Base-by-base conservation (phyloP, 2,888 invertebrate genomes). In the Quadroppia sp. region DNA sequence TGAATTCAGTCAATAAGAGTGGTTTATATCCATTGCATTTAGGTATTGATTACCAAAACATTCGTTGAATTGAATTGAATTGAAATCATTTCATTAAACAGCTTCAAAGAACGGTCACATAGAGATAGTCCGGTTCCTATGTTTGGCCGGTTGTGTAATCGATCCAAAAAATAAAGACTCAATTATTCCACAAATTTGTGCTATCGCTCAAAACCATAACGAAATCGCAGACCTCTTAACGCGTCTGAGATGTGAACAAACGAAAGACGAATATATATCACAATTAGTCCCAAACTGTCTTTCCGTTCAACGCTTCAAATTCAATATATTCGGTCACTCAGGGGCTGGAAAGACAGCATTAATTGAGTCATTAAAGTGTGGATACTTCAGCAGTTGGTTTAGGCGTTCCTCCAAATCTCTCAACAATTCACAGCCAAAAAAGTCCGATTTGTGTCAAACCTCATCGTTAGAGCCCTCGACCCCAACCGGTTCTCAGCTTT, bases 111-210 rank as follows among this genome's bases (percentile, higher is more conserved):
- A 87, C 80, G 90, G 90, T 20, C 88, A 89, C 80, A 87, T 87
- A 71, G 88, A 89, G 81, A 85, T 90, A 77, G 88, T 88, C 30
- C 83, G 89, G 78, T 87, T 87, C 80, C 83, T 90, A 69, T 88
- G 90, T 79, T 85, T 89, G 77, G 87, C 89, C 75, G 89, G 89
- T 56, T 89, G 89, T 79, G 86, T 88, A 78, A 86, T 88, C 64
- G 88, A 89, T 78, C 85, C 86, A 75, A 85, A 86, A 71, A 88
- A 88, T 81, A 85, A 85, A 80, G 83, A 82, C 77, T 75, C 74
- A 25, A 87, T 90, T 72, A 86, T 88, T 64, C 89, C 90, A 4
- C 90, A 90, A 80, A 88, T 90, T 53, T 88, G 89, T 78, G 90
- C 90, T n/a, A 83, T 90, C 72, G 89, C 89, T 79, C 87, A 89